Evolutionary conservation across 2,888 invertebrate genomes (phyloP).

Genomic region (Atherix ibis): DNA sequence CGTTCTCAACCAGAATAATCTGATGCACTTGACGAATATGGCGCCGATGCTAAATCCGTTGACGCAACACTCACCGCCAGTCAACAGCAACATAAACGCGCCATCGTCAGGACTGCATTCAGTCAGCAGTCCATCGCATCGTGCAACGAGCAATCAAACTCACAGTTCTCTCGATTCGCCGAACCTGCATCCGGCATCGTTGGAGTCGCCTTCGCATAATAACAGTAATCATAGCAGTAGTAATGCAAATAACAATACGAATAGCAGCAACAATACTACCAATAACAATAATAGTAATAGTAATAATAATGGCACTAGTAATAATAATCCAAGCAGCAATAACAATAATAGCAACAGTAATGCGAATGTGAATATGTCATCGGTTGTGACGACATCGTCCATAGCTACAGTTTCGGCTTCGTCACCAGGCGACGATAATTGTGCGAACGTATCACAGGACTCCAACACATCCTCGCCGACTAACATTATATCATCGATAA

Average conservation of each 20-base stretch:
- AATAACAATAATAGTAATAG: constrained; percentile 7
- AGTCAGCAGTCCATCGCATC: constrained; percentile 23
- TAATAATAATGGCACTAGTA: neutral
- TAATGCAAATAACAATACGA: constrained; percentile 4
- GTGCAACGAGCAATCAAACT: constrained; percentile 20
- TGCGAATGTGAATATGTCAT: constrained; percentile 12
- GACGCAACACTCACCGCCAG: constrained; percentile 10
- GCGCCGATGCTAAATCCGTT: constrained; percentile 16
- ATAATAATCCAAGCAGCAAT: constrained; percentile 1
- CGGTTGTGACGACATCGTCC: constrained; percentile 12
- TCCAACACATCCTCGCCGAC: constrained; percentile 15
- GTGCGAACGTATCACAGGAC: constrained; percentile 11
- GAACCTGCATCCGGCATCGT: constrained; percentile 7
- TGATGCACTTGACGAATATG: constrained; percentile 24
- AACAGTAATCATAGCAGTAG: neutral
- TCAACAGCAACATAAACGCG: constrained; percentile 18
- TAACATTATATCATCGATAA: constrained; percentile 28
- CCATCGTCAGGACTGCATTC: constrained; percentile 16
- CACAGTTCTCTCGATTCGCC: constrained; percentile 14
- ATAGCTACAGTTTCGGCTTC: constrained; percentile 12
- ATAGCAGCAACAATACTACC: neutral
- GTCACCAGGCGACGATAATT: constrained; percentile 11
- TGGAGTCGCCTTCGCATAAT: constrained; percentile 7
- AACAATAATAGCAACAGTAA: constrained; percentile 9
- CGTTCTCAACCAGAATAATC: constrained; percentile 18